A percentile compares a stretch with the other conserved stretches of the same genome.
These are phyloP conservation scores for Mustela lutreola DNA, from an alignment of 2,113 vertebrate species.

Conservation along the genomic window DNA sequence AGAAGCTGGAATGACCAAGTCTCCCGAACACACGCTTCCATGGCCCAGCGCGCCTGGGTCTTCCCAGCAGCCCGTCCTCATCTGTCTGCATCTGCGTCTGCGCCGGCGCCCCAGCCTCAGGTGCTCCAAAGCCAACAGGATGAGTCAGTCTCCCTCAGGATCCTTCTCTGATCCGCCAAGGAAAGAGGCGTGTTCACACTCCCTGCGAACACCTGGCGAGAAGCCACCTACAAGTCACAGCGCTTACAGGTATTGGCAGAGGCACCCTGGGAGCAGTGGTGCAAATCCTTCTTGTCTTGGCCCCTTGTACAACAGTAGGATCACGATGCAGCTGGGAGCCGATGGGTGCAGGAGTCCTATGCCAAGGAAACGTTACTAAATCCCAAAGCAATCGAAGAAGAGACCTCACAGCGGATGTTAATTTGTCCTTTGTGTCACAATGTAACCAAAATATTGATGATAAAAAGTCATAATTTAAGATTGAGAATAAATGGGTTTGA, in stretches of 20 bases:
- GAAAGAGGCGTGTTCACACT: slow-evolving; percentile 4
- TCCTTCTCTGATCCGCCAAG: background rate
- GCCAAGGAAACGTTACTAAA: slow-evolving; percentile 75
- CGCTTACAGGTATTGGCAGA: background rate
- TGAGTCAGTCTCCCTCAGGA: slow-evolving; percentile 48
- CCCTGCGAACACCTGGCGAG: background rate
- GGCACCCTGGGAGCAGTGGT: slow-evolving; percentile 32
- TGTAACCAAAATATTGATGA: slow-evolving; percentile 84
- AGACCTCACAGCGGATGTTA: slow-evolving; percentile 79
- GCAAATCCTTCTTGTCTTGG: background rate
- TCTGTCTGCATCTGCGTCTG: slow-evolving; percentile 65
- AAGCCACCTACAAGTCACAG: background rate
- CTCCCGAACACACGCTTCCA: slow-evolving; percentile 64
- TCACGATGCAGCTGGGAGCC: slow-evolving; percentile 50
- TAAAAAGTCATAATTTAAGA: slow-evolving; percentile 80
- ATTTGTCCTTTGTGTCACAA: slow-evolving; percentile 82
- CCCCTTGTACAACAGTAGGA: slow-evolving; percentile 5
- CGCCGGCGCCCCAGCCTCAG: slow-evolving; percentile 41
- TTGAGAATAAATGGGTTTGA: slow-evolving; percentile 86
- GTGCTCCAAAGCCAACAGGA: slow-evolving; percentile 38
- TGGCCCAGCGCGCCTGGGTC: slow-evolving; percentile 12
- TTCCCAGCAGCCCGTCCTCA: slow-evolving; percentile 70
- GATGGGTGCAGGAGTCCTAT: slow-evolving; percentile 48
- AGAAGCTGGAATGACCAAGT: slow-evolving; percentile 68
- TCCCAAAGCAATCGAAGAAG: slow-evolving; percentile 74